These are phyloP conservation scores for Aphidius gifuensis DNA, from an alignment of 1,140 invertebrate genomes.

Conservation along the genomic window DNA sequence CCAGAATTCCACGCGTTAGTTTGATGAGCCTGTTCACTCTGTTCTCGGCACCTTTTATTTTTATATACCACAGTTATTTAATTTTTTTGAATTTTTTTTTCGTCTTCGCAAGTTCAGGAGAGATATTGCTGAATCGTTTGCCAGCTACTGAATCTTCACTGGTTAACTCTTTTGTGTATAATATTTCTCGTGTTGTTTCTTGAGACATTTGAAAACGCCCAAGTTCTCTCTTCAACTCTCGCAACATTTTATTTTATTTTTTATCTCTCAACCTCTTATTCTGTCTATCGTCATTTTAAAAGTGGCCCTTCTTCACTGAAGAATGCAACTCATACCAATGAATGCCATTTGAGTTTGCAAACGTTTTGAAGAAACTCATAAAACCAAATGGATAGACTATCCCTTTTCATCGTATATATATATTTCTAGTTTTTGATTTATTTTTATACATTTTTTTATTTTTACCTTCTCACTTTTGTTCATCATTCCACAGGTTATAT, in stretches of 20 bases:
- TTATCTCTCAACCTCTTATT: background rate
- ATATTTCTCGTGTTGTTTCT: conserved; percentile 17
- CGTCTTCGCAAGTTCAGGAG: conserved; percentile 27
- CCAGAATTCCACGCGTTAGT: conserved; percentile 31
- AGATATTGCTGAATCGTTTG: conserved; percentile 6
- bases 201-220: too few species aligned
- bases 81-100: conserved; percentile 19
- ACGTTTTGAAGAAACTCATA: conserved; percentile 50
- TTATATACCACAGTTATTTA: conserved; percentile 18
- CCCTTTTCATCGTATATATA: conserved; percentile 6
- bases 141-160: conserved; percentile 40
- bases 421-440: conserved; percentile 1
- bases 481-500: background rate
- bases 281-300: conserved; percentile 3
- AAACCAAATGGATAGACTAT: conserved; percentile 41
- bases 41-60: conserved; percentile 25
- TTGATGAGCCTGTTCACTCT: conserved; percentile 26
- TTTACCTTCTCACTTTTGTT: background rate
- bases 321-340: conserved; percentile 36
- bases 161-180: conserved; percentile 38
- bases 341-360: conserved; percentile 32
- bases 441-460: conserved; percentile 5
- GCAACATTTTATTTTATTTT: background rate
- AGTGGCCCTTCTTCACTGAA: conserved; percentile 1
- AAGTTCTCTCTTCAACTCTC: background rate